phyloP scores from a whole-genome alignment of 2,797 vertebrate species.

The Botia kubotai region DNA sequence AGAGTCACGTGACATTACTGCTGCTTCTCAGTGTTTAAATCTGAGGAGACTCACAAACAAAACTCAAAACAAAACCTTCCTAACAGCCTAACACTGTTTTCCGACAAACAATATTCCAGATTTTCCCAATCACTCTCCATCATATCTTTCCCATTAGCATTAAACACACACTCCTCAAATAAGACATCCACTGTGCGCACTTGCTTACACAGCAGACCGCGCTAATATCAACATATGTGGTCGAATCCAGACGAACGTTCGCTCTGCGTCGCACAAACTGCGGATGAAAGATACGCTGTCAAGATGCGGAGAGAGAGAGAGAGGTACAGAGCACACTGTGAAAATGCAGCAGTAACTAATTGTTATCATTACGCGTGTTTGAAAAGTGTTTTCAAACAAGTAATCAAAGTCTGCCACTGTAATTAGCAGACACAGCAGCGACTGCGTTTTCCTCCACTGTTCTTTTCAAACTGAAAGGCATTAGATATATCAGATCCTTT shows the following conservation, averaged over 20 bases:
- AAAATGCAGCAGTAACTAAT: constrained; percentile 75
- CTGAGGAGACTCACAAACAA: neutral
- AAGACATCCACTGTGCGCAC: constrained; percentile 9
- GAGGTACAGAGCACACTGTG: constrained; percentile 41
- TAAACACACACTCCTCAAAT: neutral
- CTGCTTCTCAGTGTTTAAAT: too few species aligned
- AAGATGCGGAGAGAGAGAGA: constrained; percentile 23
- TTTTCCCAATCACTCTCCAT: neutral
- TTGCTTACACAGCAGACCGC: constrained; percentile 38
- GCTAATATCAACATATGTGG: constrained; percentile 35
- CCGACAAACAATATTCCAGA: neutral
- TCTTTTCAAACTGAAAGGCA: constrained; percentile 60
- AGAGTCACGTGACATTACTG: too few species aligned
- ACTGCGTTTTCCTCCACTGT: constrained; percentile 70
- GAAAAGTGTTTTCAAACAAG: constrained; percentile 86
- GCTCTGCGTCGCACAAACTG: constrained; percentile 31
- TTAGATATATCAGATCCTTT: constrained; percentile 80
- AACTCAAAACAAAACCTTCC: neutral
- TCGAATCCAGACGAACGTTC: constrained; percentile 43
- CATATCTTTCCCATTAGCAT: neutral
- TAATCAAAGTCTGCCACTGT: constrained; percentile 81
- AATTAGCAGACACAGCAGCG: constrained; percentile 79
- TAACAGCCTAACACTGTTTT: neutral
- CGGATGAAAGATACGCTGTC: constrained; percentile 42
- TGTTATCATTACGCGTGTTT: constrained; percentile 80